Evolutionary conservation across 1,140 invertebrate genomes (phyloP).

Genomic region (Calycopis cecrops): DNA sequence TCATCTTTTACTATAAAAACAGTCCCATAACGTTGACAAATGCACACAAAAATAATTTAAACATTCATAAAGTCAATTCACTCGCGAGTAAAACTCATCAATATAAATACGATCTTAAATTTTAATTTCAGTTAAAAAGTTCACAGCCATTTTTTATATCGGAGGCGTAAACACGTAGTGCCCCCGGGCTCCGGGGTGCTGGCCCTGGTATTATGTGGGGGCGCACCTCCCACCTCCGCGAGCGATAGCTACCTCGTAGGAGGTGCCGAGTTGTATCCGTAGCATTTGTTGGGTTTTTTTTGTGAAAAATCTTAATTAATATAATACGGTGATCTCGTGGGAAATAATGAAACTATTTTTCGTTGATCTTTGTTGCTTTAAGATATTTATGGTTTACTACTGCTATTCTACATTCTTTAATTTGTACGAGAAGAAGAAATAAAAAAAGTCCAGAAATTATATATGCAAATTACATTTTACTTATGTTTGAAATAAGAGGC

Average conservation of each 20-base stretch:
- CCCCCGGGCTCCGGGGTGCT: conserved; percentile 30
- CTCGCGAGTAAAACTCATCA: conserved; percentile 2
- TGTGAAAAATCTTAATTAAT: neutral
- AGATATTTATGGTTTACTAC: too few relatives aligned
- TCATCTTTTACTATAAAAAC: too few relatives aligned
- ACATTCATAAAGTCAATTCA: neutral
- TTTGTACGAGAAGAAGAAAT: too few relatives aligned
- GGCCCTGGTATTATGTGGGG: conserved; percentile 34
- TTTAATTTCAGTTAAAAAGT: conserved; percentile 7
- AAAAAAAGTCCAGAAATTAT: too few relatives aligned
- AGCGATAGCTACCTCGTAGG: conserved; percentile 27
- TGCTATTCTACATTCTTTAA: too few relatives aligned
- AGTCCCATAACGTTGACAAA: too few relatives aligned
- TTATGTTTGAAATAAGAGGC: too few relatives aligned
- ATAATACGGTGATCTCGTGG: neutral
- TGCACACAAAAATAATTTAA: neutral
- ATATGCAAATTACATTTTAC: too few relatives aligned
- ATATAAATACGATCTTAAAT: neutral
- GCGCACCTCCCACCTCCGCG: conserved; percentile 38
- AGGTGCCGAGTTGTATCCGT: neutral
- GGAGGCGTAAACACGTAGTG: conserved; percentile 30
- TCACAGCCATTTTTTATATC: conserved; percentile 9
- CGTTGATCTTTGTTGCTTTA: too few relatives aligned
- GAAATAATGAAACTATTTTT: conserved; percentile 1
- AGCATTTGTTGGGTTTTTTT: too few relatives aligned